phyloP scores from a whole-genome alignment of 2,888 invertebrate genomes.

The Lithodes maja region DNA sequence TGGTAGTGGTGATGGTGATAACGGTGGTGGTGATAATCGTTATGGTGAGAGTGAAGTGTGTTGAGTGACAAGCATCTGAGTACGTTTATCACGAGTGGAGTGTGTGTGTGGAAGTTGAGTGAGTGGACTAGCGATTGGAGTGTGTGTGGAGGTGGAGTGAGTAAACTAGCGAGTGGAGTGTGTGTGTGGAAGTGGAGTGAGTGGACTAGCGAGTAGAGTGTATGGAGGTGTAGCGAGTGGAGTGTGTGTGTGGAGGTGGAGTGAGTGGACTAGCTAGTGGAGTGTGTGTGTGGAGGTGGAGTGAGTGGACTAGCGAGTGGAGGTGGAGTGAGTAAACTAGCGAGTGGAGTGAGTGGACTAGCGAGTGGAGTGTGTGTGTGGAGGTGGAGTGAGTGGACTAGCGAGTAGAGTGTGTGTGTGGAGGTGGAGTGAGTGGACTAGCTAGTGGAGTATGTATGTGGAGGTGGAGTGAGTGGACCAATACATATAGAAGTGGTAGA shows the following conservation, averaged over 20 bases:
- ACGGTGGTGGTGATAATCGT: neutral
- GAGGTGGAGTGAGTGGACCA: neutral
- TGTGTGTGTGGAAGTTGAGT: neutral
- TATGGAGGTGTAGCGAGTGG: neutral
- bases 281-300: neutral
- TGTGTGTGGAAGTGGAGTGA: neutral
- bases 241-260: neutral
- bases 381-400: neutral
- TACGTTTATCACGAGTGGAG: constrained; percentile 18
- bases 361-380: neutral
- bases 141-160: neutral
- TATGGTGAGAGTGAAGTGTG: neutral
- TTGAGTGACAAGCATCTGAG: constrained; percentile 10
- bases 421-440: neutral
- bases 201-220: neutral
- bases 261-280: neutral
- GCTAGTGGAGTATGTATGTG: neutral
- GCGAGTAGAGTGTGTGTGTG: neutral
- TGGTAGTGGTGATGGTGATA: neutral
- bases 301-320: neutral
- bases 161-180: neutral
- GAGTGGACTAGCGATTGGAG: neutral
- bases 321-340: neutral
- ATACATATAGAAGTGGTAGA: neutral
- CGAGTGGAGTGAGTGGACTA: neutral